Evolutionary conservation across 2,797 vertebrate species (phyloP).

Genomic region (Australoheros facetus): DNA sequence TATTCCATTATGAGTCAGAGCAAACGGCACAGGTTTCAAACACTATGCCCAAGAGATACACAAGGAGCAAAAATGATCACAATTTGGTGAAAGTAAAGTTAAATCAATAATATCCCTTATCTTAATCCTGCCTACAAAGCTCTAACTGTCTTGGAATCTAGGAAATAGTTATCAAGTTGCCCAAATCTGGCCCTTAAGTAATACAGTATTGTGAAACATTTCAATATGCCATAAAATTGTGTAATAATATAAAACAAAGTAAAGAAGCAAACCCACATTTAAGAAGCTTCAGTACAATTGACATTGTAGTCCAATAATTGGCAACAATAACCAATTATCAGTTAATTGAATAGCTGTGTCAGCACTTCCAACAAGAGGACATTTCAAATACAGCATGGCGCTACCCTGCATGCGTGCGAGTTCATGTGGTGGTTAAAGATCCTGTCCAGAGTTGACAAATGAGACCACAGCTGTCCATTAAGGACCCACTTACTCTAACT

Average conservation of each 20-base stretch:
- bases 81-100: constrained; percentile 14
- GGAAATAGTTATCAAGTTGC: neutral
- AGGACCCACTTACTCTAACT: constrained; percentile 66
- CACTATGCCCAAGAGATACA: constrained; percentile 13
- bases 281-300: neutral
- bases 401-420: neutral
- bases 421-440: constrained; percentile 18
- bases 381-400: neutral
- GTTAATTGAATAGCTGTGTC: neutral
- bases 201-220: neutral
- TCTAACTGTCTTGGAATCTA: neutral
- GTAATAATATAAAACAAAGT: neutral
- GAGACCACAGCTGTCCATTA: constrained; percentile 71
- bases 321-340: neutral
- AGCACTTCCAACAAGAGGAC: neutral
- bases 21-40: neutral
- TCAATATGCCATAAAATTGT: neutral
- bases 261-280: neutral
- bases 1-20: constrained; percentile 34
- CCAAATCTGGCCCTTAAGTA: too few species aligned
- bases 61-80: constrained; percentile 15
- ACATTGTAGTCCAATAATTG: neutral
- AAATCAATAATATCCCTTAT: constrained; percentile 9
- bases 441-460: constrained; percentile 55
- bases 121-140: neutral